Evolutionary conservation across 2,888 invertebrate species (phyloP), one percentile per base, ranked within the genome.

Genomic region (Strigamia crassipes): DNA sequence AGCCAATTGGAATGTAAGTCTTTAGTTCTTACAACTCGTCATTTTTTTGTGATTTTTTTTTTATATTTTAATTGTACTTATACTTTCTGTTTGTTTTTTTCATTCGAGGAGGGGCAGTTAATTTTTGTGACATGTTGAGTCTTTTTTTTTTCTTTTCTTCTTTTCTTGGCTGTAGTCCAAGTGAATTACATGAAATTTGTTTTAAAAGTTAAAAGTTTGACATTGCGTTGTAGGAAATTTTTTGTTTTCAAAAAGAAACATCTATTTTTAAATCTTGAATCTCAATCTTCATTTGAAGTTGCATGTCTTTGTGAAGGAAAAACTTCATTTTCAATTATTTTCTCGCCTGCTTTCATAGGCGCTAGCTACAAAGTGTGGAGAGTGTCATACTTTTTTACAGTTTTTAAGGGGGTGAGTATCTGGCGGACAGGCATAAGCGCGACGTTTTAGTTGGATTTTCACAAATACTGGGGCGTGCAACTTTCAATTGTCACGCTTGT

Each of bases 1-100:
- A 66, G 95, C 96, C 21, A 95, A 96, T 89, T 96, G 96, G 96
- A 91, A 92, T 83, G 85, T 85, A 84, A 84, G 85, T 84, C 51
- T 46, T 34, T 66, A 31, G 27, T 27, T 27, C 27, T 51, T 82
- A 46, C 27, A 15, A 66, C 51, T 41, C 78, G 61, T 34, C 56
- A 41, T 80, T 73, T 23, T 73, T 10, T 31, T 27, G 5, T 27
- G 1, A 27, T 27, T 27, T 73, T 31, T 73, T 27, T 31, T 6
- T 2, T 66, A 23, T 8, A 66, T 27, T 46, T 12, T 81, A 41
- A 66, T 15, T 15, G 8, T n/a, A 18, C 56, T 56, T 18, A n/a
- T n/a, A n/a, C n/a, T n/a, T n/a, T n/a, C n/a, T n/a, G n/a, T 56
- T 8, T 56, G 4, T 56, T 1, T n/a, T n/a, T 56, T 56, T 56